A percentile compares a stretch with the other conserved stretches of the same genome.
Evolutionary conservation across 2,113 vertebrate species (phyloP).

Genomic region (Buteo buteo): DNA sequence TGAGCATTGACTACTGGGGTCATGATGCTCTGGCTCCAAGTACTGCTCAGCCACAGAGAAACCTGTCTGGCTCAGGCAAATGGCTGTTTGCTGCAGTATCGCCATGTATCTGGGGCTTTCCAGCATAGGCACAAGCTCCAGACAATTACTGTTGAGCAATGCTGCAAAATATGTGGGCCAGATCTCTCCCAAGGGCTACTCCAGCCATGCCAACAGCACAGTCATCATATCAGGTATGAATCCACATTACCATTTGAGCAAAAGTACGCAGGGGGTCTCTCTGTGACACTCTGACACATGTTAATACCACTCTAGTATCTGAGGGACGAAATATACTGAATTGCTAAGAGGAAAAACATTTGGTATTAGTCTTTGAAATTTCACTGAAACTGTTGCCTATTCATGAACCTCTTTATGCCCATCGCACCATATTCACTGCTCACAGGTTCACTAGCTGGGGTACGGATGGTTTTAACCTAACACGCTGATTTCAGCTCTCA

Average conservation of each 20-base stretch:
- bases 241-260: not conserved
- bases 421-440: fast-evolving
- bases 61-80: not conserved
- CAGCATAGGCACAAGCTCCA: not conserved
- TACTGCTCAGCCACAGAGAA: not conserved
- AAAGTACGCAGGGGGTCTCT: not conserved
- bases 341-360: not conserved
- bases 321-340: not conserved
- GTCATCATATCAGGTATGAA: not conserved
- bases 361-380: not conserved
- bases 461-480: not conserved
- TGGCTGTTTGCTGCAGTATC: not conserved
- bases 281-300: not conserved
- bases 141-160: not conserved
- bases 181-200: not conserved
- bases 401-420: not conserved
- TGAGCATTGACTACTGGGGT: not conserved
- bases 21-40: not conserved
- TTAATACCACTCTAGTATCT: not conserved
- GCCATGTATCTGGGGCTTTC: not conserved
- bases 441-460: not conserved
- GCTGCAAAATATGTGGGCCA: not conserved
- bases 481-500: fast-evolving
- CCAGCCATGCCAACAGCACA: not conserved
- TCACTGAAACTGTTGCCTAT: not conserved